A percentile compares a stretch with the other conserved stretches of the same genome.
These are phyloP conservation scores for Ceratothoa steindachneri DNA, from an alignment of 2,888 invertebrate genomes.

Conservation along the genomic window DNA sequence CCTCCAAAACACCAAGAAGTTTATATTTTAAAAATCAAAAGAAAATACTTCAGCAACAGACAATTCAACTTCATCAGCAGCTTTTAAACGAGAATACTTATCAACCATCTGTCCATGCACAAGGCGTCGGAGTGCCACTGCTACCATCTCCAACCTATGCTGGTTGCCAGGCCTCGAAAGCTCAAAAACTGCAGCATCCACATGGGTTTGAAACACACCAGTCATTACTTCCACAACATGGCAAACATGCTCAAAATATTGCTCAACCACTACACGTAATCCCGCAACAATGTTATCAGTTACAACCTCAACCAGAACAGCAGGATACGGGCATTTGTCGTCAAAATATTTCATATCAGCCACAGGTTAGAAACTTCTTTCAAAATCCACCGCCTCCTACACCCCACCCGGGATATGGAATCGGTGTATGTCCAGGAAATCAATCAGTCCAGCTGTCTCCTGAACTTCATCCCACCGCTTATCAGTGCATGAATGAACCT, in stretches of 20 bases:
- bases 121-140: slow-evolving; percentile 44
- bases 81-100: slow-evolving; percentile 36
- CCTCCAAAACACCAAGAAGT: slow-evolving; percentile 34
- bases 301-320: slow-evolving; percentile 23
- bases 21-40: slow-evolving; percentile 44
- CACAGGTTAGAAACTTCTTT: slow-evolving; percentile 29
- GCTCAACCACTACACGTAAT: slow-evolving; percentile 14
- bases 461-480: slow-evolving; percentile 27
- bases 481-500: slow-evolving; percentile 37
- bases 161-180: slow-evolving; percentile 19
- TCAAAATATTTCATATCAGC: slow-evolving; percentile 29
- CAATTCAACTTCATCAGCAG: slow-evolving; percentile 27
- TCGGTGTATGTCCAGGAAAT: slow-evolving; percentile 30
- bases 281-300: slow-evolving; percentile 14
- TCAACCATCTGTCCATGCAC: slow-evolving; percentile 43
- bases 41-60: slow-evolving; percentile 37
- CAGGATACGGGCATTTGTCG: slow-evolving; percentile 11
- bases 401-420: slow-evolving; percentile 34
- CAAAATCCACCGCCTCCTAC: slow-evolving; percentile 38
- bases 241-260: background rate
- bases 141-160: slow-evolving; percentile 37
- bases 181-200: slow-evolving; percentile 3
- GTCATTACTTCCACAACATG: background rate
- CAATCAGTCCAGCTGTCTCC: slow-evolving; percentile 19
- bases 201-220: slow-evolving; percentile 9